Evolutionary conservation across 2,797 vertebrate genomes (phyloP).

Genomic region (Oophaga sylvatica): DNA sequence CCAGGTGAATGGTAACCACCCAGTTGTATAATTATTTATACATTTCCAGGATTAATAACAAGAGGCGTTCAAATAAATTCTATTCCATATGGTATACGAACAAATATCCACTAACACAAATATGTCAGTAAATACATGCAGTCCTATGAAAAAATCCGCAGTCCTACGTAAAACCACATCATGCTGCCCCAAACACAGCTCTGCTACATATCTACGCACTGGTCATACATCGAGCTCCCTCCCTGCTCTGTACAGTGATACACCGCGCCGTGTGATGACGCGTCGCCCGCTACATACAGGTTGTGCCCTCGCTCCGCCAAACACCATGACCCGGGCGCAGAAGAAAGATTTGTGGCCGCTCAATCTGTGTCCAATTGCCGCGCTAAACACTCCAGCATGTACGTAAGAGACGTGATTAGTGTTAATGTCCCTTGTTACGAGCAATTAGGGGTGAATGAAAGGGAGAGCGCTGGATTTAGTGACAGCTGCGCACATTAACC

Average conservation of each 20-base stretch:
- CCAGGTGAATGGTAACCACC: background rate
- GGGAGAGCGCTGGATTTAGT: background rate
- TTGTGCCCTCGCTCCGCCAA: background rate
- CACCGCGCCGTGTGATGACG: background rate
- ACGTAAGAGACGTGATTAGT: slow-evolving; percentile 38
- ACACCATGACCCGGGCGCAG: background rate
- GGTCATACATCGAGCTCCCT: too few relatives aligned
- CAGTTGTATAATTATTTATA: background rate
- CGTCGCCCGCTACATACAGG: background rate
- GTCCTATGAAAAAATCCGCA: too few relatives aligned
- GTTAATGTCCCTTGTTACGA: slow-evolving; percentile 52
- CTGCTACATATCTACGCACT: too few relatives aligned
- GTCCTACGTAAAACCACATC: too few relatives aligned
- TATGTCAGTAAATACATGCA: too few relatives aligned
- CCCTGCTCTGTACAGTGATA: background rate
- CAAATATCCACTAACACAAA: too few relatives aligned
- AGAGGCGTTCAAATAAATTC: background rate
- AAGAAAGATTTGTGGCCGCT: background rate
- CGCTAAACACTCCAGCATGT: slow-evolving; percentile 56
- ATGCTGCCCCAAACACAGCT: too few relatives aligned
- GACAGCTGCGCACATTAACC: slow-evolving; percentile 27
- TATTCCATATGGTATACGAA: too few relatives aligned
- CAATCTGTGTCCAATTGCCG: slow-evolving; percentile 47
- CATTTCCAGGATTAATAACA: background rate
- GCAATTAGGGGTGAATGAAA: slow-evolving; percentile 42